Evolutionary conservation across 2,113 vertebrate species (phyloP).

Genomic region (Myotis lucifugus): DNA sequence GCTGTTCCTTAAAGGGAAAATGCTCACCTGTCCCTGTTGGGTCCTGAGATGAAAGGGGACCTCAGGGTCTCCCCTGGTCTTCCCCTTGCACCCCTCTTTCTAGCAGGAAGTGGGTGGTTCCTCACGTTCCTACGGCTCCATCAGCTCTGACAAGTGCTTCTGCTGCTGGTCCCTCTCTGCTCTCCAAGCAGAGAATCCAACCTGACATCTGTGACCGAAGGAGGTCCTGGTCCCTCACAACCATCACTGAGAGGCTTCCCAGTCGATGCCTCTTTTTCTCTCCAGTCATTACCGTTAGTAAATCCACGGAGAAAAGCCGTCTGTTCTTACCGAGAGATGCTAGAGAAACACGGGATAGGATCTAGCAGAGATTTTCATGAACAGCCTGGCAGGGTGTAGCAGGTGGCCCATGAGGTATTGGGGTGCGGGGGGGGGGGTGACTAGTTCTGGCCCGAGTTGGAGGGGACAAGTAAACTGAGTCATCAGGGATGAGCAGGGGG

Average conservation of each 20-base stretch:
- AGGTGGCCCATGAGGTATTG: accelerated
- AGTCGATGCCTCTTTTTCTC: too few relatives aligned
- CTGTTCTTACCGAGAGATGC: not conserved
- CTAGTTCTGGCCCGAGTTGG: not conserved
- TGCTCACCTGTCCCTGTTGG: not conserved
- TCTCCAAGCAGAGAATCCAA: not conserved
- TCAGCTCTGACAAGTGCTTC: not conserved
- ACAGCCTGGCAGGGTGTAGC: not conserved
- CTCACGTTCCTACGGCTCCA: accelerated
- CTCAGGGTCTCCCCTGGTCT: accelerated
- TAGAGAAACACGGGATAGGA: not conserved
- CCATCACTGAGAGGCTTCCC: not conserved
- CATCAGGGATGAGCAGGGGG: too few relatives aligned
- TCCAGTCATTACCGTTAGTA: not conserved
- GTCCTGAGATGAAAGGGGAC: not conserved
- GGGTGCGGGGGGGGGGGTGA: not conserved
- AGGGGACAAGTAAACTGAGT: not conserved
- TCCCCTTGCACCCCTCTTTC: not conserved
- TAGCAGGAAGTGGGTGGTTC: accelerated
- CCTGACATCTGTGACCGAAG: not conserved
- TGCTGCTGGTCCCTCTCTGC: not conserved
- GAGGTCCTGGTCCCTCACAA: not conserved
- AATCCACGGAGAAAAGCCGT: not conserved
- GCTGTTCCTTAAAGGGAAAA: not conserved
- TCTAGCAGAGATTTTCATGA: not conserved